Base-by-base conservation (phyloP, 2,797 vertebrate species). In the Girardinus metallicus region DNA sequence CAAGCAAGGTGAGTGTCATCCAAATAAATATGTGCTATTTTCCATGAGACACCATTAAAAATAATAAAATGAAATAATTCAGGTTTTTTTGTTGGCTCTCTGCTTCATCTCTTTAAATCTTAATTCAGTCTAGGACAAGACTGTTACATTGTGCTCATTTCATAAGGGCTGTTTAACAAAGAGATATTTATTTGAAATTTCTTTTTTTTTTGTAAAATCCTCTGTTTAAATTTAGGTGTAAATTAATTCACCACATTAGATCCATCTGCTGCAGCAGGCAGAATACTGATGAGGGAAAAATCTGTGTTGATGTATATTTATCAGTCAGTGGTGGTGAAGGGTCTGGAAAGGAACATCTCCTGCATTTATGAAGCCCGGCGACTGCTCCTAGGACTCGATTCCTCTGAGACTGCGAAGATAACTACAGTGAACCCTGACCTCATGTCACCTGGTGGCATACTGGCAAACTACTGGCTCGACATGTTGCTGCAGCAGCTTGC, bases 311-410 rank as follows among this genome's bases (percentile, higher is more conserved):
- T 88, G 71, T 88, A 9, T 83, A 49, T 87, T 80, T 82, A 75
- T 81, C 86, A 97, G 96, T 96, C 96, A 4, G 96, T 95, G 83
- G 95, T 96, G 86, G 95, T 96, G 80, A 97, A 97, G 87, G 96
- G 95, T 79, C 90, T 97, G 87, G 96, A 97, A 83, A 93, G 94
- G 77, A 96, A 96, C 90, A 95, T 96, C 49, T 80, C 81, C 46
- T 95, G 91, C 88, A 89, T 96, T 74, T 96, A 96, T 74, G 94
- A 97, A 82, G 94, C 95, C 71, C 94, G 96, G 9, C 71, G 91
- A 66, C 82, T 94, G 68, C 93, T 97, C 82, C 93, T 97, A 5
- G 92, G 94, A 12, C 88, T 96, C 84, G 94, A 96, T 85, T 91
- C 91, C 82, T 89, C 79, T 73, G 95, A 96, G 80, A 87, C 85